phyloP scores from a whole-genome alignment of 2,113 vertebrate genomes.

The Crotalus horridus region DNA sequence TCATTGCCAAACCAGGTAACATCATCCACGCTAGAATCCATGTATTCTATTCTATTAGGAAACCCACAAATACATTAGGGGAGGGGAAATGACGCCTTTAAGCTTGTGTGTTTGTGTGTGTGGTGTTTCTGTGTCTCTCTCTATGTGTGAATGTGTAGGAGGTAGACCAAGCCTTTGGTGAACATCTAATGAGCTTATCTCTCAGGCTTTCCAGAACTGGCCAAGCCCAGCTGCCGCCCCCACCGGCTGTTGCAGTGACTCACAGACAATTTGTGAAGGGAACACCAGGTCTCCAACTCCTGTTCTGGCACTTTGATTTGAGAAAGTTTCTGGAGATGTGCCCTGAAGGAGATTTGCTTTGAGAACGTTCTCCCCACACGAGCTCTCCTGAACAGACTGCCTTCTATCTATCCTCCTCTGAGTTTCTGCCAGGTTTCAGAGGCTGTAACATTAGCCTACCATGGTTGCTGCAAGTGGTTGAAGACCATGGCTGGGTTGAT shows the following conservation, averaged over 20 bases:
- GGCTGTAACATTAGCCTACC: no score
- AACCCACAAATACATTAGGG: background rate
- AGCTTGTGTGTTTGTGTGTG: background rate
- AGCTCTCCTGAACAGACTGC: background rate
- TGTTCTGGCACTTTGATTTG: background rate
- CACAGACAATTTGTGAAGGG: background rate
- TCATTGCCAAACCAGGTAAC: background rate
- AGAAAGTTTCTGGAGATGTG: background rate
- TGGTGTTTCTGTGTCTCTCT: background rate
- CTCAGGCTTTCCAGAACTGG: background rate
- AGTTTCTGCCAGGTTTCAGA: background rate
- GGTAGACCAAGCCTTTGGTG: background rate
- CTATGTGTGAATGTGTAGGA: background rate
- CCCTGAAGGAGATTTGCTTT: background rate
- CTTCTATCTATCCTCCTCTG: background rate
- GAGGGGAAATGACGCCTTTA: background rate
- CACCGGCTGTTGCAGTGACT: background rate
- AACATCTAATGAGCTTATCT: background rate
- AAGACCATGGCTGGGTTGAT: background rate
- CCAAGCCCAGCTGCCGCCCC: background rate
- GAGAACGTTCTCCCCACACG: background rate
- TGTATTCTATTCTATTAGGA: background rate
- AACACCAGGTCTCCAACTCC: background rate
- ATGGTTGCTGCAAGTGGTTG: background rate
- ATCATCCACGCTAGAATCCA: background rate